phyloP scores from a whole-genome alignment of 2,888 invertebrate species.

The Pseudococcus viburni region DNA sequence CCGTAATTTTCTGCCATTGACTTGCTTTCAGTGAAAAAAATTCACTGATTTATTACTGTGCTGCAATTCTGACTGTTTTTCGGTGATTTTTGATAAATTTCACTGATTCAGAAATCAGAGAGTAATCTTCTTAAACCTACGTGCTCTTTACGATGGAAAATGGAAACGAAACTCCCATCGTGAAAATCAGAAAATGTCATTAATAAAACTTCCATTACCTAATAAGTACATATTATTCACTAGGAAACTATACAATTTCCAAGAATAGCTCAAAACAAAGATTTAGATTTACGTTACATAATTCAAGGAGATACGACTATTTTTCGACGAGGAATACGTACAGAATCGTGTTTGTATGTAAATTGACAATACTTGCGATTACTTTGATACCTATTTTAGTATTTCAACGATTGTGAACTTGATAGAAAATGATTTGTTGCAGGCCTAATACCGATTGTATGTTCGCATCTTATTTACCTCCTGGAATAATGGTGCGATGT shows the following conservation, averaged over 20 bases:
- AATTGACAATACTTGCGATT: not conserved
- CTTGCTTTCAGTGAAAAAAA: no score
- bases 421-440: not conserved
- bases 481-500: slow-evolving; percentile 74
- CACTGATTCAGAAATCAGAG: no score
- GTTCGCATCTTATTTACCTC: slow-evolving; percentile 71
- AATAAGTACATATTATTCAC: not conserved
- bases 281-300: not conserved
- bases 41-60: no score
- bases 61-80: no score
- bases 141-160: not conserved
- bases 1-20: no score
- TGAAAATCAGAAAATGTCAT: not conserved
- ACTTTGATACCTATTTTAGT: not conserved
- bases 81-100: no score
- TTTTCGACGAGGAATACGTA: not conserved
- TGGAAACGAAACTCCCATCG: not conserved
- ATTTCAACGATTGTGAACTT: not conserved
- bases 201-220: not conserved
- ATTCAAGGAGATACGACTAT: slow-evolving; percentile 1
- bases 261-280: slow-evolving; percentile 18
- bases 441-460: not conserved
- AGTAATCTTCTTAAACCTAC: not conserved
- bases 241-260: slow-evolving; percentile 22
- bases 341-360: slow-evolving; percentile 8